Evolutionary conservation across 2,113 vertebrate species (phyloP).

Genomic region (Hyaena hyaena): DNA sequence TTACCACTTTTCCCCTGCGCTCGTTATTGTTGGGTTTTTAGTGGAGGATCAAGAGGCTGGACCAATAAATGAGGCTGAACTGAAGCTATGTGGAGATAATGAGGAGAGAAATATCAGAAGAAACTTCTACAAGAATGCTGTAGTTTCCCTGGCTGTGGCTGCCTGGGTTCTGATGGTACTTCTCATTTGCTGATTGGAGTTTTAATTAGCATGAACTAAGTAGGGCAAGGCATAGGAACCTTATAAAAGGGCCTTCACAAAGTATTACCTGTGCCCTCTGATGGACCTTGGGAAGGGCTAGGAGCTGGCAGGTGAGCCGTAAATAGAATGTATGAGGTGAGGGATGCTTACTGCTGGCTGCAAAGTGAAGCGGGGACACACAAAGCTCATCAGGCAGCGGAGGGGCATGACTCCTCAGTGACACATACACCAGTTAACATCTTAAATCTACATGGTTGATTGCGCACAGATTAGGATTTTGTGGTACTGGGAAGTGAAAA

Average conservation of each 20-base stretch:
- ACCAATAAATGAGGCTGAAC: slow-evolving; percentile 23
- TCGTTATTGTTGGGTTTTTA: background rate
- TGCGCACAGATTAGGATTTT: slow-evolving; percentile 17
- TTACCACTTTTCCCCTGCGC: background rate
- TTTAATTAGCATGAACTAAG: background rate
- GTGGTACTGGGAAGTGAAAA: background rate
- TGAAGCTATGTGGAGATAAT: background rate
- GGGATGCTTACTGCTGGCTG: background rate
- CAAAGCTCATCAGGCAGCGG: background rate
- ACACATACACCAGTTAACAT: background rate
- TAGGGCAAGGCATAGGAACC: background rate
- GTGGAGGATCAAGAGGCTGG: background rate
- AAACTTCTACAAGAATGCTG: background rate
- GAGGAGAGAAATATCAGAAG: slow-evolving; percentile 5
- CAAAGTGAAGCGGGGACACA: background rate
- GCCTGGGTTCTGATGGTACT: background rate
- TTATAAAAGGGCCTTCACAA: background rate
- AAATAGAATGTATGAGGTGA: background rate
- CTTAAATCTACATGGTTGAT: background rate
- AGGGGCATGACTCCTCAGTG: background rate
- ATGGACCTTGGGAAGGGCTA: background rate
- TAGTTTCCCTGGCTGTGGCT: background rate
- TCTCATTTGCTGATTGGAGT: slow-evolving; percentile 1
- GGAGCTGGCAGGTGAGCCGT: background rate
- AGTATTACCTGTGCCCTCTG: background rate